phyloP scores from a whole-genome alignment of 30 jellyfish, hydroid and myxozoan species.

The Pelagia noctiluca region DNA sequence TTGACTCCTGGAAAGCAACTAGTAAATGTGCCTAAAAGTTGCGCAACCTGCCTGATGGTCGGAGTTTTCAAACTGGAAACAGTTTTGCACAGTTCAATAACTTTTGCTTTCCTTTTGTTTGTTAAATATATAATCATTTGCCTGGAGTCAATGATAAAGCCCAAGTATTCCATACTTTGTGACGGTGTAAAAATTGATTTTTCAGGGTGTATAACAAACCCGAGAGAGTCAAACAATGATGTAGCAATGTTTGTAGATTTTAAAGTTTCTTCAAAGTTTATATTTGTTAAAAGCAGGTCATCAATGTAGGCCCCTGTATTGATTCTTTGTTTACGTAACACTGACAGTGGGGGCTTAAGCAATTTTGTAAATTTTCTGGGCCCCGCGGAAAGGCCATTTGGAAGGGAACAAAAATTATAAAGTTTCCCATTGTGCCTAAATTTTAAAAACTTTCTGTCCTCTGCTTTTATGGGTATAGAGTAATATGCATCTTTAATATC shows the following conservation, averaged over 20 bases:
- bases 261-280: background rate
- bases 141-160: conserved; percentile 37
- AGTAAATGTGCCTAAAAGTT: conserved; percentile 15
- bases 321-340: background rate
- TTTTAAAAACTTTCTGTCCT: conserved; percentile 15
- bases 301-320: conserved; percentile 34
- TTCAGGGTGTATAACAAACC: conserved; percentile 45
- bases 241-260: background rate
- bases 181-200: conserved; percentile 25
- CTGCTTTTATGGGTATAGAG: conserved; percentile 27
- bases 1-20: conserved; percentile 60
- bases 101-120: conserved; percentile 4
- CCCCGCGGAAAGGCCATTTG: conserved; percentile 48
- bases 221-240: conserved; percentile 31
- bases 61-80: background rate
- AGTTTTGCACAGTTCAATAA: background rate
- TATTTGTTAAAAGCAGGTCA: conserved; percentile 1
- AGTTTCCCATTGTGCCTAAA: conserved; percentile 17
- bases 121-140: conserved; percentile 24
- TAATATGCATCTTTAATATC: conserved; percentile 50
- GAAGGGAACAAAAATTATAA: conserved; percentile 26
- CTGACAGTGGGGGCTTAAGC: conserved; percentile 53
- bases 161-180: conserved; percentile 22
- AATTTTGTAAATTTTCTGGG: conserved; percentile 58
- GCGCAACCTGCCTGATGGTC: conserved; percentile 34